Evolutionary conservation across 2,888 invertebrate species (phyloP), one percentile per base, ranked within the genome.

Genomic region (Athalia circularis): DNA sequence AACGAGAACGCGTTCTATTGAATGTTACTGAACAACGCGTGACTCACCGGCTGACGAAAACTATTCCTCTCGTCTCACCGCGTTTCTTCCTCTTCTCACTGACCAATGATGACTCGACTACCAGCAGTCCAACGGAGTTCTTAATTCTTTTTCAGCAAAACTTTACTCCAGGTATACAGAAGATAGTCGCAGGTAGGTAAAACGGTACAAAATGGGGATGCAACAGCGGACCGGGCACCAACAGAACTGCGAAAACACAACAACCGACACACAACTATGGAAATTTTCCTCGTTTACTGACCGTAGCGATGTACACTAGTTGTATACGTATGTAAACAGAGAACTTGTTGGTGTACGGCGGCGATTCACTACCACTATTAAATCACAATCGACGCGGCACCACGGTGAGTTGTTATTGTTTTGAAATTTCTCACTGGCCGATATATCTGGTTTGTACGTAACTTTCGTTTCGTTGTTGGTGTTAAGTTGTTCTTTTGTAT

Each of bases 21-120:
- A 7, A 6, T 80, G 80, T 81, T 82, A 80, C 80, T 83, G 79
- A 80, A 81, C 82, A 80, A 80, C 83, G 87, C 83, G 85, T 88
- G 88, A 88, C 86, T 88, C 88, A 88, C 84, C 81, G 82, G 81
- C 57, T 72, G 52, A 72, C 82, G 85, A 85, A 85, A 83, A 85
- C 84, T 76, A 45, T 50, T 43, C 75, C 64, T 75, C 81, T 68
- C 68, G 80, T 57, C 68, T 67, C n/a, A 6, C 15, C 62, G 29
- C 59, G 47, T 52, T 43, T 65, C 47, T 64, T 77, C 72, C 67
- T 75, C 68, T 54, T n/a, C n/a, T n/a, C 54, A 54, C 54, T 54
- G 11, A 54, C 54, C n/a, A n/a, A 54, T n/a, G 72, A 72, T 59
- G 72, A 72, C 59, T 72, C 72, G 57, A 13, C 72, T 15, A 59